A percentile compares a stretch with the other conserved stretches of the same genome.
Conservation (phyloP, 2,888 invertebrate species). For the Nomada fucata region DNA sequence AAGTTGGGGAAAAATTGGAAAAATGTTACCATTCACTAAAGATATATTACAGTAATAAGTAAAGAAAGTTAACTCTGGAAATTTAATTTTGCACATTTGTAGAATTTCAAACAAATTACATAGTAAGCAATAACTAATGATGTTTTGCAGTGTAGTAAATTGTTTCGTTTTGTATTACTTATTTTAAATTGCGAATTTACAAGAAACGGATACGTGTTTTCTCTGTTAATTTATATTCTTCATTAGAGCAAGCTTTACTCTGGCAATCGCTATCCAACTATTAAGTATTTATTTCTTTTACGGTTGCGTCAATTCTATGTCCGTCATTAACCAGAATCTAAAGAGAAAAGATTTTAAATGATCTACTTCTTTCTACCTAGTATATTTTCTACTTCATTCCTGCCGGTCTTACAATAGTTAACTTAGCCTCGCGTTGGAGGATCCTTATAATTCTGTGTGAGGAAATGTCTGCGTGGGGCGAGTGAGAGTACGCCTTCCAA, state of each 20-base stretch:
- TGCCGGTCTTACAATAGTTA: not conserved
- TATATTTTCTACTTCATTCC: not conserved
- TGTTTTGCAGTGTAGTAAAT: no score
- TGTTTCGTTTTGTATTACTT: no score
- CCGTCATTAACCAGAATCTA: not conserved
- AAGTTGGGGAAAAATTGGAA: no score
- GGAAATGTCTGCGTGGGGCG: not conserved
- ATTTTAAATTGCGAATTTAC: no score
- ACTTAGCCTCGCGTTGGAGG: not conserved
- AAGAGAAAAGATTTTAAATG: not conserved
- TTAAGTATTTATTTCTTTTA: not conserved
- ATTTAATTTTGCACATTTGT: no score
- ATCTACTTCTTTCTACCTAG: not conserved
- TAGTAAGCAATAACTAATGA: no score
- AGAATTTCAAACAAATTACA: no score
- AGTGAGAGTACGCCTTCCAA: not conserved
- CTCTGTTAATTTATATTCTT: not conserved
- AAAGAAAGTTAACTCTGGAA: no score
- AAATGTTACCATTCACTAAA: no score
- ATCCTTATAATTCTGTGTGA: not conserved
- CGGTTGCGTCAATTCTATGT: not conserved
- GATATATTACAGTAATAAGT: no score
- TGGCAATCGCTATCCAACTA: not conserved
- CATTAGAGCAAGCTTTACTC: not conserved
- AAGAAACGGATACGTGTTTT: no score